Evolutionary conservation across 2,113 vertebrate species (phyloP).

Genomic region (Cyprinodon brontotheroides): DNA sequence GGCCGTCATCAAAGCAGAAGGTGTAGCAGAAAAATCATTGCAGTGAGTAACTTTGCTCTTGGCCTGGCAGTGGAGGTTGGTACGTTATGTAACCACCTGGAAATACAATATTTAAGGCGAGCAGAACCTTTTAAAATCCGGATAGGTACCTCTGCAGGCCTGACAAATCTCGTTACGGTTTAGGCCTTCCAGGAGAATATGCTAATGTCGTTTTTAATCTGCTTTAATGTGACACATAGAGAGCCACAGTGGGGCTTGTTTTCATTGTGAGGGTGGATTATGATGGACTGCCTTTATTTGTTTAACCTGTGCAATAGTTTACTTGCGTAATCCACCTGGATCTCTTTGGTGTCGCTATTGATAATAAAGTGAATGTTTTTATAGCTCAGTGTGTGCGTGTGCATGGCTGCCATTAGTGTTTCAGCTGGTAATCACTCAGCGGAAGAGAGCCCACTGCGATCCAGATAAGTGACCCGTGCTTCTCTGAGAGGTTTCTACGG

Average conservation of each 20-base stretch:
- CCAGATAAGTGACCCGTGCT: constrained; percentile 29
- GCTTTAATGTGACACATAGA: constrained; percentile 1
- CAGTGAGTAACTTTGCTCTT: neutral
- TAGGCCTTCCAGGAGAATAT: no score
- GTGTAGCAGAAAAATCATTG: neutral
- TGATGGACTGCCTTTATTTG: neutral
- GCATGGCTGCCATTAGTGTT: constrained; percentile 42
- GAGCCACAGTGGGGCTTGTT: neutral
- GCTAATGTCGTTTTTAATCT: constrained; percentile 9
- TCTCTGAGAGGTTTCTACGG: constrained; percentile 41
- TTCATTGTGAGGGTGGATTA: neutral
- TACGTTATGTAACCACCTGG: constrained; percentile 8
- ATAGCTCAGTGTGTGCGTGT: constrained; percentile 21
- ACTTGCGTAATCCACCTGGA: neutral
- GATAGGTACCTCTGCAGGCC: constrained; percentile 7
- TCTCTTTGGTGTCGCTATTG: neutral
- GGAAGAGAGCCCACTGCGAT: constrained; percentile 24
- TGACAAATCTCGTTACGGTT: neutral
- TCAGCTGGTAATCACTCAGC: constrained; percentile 40
- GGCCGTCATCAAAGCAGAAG: neutral
- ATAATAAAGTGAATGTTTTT: neutral
- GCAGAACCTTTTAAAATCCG: neutral
- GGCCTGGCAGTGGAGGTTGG: neutral
- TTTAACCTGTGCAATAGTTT: neutral
- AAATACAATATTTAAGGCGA: no score